Percentiles rank a stretch among this genome's conserved stretches.
phyloP scores from a whole-genome alignment of 2,888 invertebrate genomes.

The Tipula confusa region DNA sequence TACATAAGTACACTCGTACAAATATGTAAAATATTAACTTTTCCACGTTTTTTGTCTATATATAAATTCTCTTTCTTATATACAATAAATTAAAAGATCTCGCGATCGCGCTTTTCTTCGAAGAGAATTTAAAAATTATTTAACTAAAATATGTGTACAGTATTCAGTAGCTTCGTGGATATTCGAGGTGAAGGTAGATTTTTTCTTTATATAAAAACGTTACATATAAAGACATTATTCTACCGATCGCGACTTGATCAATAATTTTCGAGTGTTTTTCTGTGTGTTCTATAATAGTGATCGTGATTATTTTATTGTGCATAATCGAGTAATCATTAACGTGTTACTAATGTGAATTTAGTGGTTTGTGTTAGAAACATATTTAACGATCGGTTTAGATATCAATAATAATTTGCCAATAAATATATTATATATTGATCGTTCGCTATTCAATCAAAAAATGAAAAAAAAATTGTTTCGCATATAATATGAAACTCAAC shows the following conservation, averaged over 20 bases:
- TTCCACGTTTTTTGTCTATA: conserved; percentile 5
- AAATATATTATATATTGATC: background rate
- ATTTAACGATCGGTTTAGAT: background rate
- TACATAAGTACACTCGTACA: background rate
- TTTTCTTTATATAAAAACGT: background rate
- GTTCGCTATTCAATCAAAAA: conserved; percentile 3
- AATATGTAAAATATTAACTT: background rate
- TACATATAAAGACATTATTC: background rate
- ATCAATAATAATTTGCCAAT: conserved; percentile 1
- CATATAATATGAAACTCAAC: background rate
- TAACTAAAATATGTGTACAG: background rate
- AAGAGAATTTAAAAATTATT: background rate
- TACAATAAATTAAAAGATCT: background rate
- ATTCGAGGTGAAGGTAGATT: conserved; percentile 30
- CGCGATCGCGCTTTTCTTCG: conserved; percentile 20
- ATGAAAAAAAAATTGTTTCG: background rate
- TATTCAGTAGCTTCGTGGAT: conserved; percentile 29
- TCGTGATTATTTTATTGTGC: background rate
- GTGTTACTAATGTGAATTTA: background rate
- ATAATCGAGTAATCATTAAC: background rate
- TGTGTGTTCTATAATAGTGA: background rate
- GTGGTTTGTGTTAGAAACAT: background rate
- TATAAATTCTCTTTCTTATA: background rate
- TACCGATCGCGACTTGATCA: background rate
- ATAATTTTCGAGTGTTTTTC: background rate